Conservation (phyloP, 2,113 vertebrate genomes). For the Plectropomus leopardus region DNA sequence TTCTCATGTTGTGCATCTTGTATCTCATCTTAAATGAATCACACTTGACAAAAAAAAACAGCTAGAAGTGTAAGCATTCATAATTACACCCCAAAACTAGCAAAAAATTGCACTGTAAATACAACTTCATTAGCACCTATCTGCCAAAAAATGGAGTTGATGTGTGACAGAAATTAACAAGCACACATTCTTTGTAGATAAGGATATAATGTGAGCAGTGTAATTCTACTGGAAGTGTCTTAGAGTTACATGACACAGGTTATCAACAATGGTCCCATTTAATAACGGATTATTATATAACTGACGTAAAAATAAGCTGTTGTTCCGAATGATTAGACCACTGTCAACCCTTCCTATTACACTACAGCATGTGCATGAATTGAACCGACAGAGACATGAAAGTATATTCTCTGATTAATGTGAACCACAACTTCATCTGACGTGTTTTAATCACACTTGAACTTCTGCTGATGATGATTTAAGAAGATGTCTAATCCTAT, state of each 20-base stretch:
- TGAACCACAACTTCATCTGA: not conserved
- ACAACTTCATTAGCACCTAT: not conserved
- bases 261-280: not conserved
- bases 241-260: not conserved
- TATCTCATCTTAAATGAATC: too few species aligned
- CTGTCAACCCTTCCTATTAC: not conserved
- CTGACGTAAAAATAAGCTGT: too few species aligned
- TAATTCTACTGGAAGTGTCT: not conserved
- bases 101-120: too few species aligned
- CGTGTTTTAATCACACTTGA: slow-evolving; percentile 15
- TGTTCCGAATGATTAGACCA: not conserved
- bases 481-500: slow-evolving; percentile 3
- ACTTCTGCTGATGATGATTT: not conserved
- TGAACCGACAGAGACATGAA: not conserved
- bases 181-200: not conserved
- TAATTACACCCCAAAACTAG: not conserved
- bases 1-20: too few species aligned
- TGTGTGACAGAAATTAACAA: not conserved
- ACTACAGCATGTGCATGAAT: slow-evolving; percentile 1
- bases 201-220: not conserved
- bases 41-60: too few species aligned
- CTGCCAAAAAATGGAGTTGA: not conserved
- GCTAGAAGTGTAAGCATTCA: too few species aligned
- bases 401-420: slow-evolving; percentile 14
- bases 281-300: not conserved